Percentiles rank a stretch among this genome's conserved stretches.
Conservation (phyloP, 2,113 vertebrate genomes). For the Petrocephalus microphthalmus region DNA sequence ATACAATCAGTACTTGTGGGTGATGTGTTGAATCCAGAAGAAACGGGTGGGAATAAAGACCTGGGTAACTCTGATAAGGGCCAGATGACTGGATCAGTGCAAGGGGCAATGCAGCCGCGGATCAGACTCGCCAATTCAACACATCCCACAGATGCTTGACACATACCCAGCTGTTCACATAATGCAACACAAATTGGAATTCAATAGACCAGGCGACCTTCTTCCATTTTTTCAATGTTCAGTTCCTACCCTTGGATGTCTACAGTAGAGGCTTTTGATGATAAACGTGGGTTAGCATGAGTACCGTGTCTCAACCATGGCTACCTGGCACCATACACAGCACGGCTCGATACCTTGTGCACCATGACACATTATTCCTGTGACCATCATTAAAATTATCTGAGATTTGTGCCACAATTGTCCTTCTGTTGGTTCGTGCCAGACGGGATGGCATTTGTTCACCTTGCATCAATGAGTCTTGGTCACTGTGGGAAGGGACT, state of each 20-base stretch:
- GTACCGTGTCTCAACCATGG: not conserved
- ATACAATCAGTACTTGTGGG: not conserved
- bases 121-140: not conserved
- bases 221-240: not conserved
- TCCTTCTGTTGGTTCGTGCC: not conserved
- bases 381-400: not conserved
- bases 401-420: not conserved
- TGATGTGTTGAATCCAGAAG: not conserved
- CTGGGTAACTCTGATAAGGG: not conserved
- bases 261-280: not conserved
- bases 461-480: not conserved
- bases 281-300: not conserved
- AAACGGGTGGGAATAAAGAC: not conserved
- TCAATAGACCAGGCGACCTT: not conserved
- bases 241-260: not conserved
- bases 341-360: not conserved
- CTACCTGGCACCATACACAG: not conserved
- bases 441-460: not conserved
- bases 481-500: not conserved
- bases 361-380: not conserved
- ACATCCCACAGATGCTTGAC: not conserved
- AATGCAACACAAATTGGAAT: not conserved
- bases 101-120: not conserved
- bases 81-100: not conserved
- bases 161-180: not conserved